Evolutionary conservation across 2,113 vertebrate genomes (phyloP).

Genomic region (Gymnobelideus leadbeateri): DNA sequence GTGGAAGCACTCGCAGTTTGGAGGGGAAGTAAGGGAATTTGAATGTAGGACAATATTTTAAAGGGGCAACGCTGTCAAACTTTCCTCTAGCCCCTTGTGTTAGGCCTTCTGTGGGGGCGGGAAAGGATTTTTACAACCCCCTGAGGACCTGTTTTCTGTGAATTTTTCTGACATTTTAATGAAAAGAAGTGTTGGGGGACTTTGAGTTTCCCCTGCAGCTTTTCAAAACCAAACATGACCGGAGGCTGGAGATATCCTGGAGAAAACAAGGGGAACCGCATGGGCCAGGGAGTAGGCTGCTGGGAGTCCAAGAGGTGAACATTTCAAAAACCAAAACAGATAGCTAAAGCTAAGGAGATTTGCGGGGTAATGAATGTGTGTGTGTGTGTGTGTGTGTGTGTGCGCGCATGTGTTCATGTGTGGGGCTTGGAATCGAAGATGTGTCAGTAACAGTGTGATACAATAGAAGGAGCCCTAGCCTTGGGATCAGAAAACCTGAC

Average conservation of each 20-base stretch:
- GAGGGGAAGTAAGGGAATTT: constrained; percentile 59
- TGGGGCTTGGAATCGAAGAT: neutral
- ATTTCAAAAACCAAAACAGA: neutral
- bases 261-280: neutral
- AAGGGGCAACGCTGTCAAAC: constrained; percentile 34
- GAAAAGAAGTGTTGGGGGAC: constrained; percentile 50
- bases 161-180: constrained; percentile 43
- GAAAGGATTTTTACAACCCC: constrained; percentile 65
- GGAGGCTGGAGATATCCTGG: neutral
- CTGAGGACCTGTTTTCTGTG: constrained; percentile 55
- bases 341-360: neutral
- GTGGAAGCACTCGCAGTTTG: constrained; percentile 52
- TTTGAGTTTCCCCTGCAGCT: constrained; percentile 13
- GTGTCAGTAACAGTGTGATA: neutral
- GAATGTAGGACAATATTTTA: constrained; percentile 60
- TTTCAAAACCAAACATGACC: neutral
- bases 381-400: too few species aligned
- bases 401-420: neutral
- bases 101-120: constrained; percentile 62
- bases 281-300: neutral
- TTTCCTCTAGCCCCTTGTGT: neutral
- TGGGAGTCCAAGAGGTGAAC: neutral
- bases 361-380: neutral
- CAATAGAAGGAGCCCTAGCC: neutral
- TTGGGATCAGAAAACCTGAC: neutral